Evolutionary conservation across 2,888 invertebrate species (phyloP).

Genomic region (Lithophane ornitopus): DNA sequence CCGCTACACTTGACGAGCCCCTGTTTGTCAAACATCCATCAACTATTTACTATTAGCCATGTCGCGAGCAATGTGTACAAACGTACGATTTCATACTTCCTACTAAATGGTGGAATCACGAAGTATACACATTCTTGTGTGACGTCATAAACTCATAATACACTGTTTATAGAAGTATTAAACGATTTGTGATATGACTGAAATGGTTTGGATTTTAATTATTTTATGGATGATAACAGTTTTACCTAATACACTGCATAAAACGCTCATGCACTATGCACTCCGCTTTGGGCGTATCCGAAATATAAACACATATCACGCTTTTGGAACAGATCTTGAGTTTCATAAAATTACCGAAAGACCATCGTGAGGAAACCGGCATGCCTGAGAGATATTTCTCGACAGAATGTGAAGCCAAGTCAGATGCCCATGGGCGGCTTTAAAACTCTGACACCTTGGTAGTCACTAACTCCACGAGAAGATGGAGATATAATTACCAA

Average conservation of each 20-base stretch:
- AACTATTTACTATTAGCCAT: constrained; percentile 59
- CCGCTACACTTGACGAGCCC: constrained; percentile 69
- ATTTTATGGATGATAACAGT: constrained; percentile 4
- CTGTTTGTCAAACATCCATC: constrained; percentile 69
- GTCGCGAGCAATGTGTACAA: constrained; percentile 58
- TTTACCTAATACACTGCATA: neutral
- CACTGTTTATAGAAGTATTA: constrained; percentile 17
- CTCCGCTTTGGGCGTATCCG: neutral
- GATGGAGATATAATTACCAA: too few relatives aligned
- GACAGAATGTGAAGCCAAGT: too few relatives aligned
- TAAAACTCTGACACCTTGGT: too few relatives aligned
- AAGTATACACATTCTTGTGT: constrained; percentile 19
- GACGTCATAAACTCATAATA: constrained; percentile 12
- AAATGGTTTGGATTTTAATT: neutral
- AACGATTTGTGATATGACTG: neutral
- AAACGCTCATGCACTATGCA: neutral
- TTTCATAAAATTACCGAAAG: neutral
- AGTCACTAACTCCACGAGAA: too few relatives aligned
- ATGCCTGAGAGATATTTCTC: too few relatives aligned
- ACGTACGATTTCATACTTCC: constrained; percentile 48
- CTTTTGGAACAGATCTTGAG: neutral
- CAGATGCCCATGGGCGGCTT: too few relatives aligned
- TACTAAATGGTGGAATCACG: constrained; percentile 50
- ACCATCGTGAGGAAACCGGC: too few relatives aligned
- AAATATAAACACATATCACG: neutral